Conservation (phyloP, 2,888 invertebrate species). For the Coenonympha glycerion region DNA sequence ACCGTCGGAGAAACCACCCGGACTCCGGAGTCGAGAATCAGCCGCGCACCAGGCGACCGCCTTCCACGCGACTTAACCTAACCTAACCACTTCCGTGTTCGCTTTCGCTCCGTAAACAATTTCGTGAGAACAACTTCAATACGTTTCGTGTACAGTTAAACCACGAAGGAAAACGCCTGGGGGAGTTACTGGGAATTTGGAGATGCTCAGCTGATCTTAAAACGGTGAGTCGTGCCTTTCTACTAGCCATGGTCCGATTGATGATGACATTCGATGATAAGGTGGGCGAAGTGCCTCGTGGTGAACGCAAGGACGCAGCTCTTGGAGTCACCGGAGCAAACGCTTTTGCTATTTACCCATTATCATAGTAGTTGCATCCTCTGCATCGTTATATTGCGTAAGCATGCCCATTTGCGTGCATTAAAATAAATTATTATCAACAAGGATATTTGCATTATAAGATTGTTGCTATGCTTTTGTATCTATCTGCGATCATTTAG, state of each 20-base stretch:
- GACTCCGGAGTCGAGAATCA: constrained; percentile 63
- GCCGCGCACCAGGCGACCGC: constrained; percentile 64
- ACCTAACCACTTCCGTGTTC: constrained; percentile 51
- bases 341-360: constrained; percentile 33
- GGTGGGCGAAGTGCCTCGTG: constrained; percentile 48
- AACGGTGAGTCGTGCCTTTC: constrained; percentile 66
- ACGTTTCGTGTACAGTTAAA: constrained; percentile 42
- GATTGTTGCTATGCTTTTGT: constrained; percentile 15
- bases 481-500: constrained; percentile 5
- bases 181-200: constrained; percentile 26
- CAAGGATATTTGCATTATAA: constrained; percentile 23
- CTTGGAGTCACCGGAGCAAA: constrained; percentile 31
- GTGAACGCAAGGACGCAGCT: constrained; percentile 69
- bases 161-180: background rate
- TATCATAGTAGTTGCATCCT: constrained; percentile 28
- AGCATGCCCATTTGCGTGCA: constrained; percentile 25
- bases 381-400: constrained; percentile 29
- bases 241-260: constrained; percentile 46
- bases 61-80: constrained; percentile 38
- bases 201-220: constrained; percentile 42
- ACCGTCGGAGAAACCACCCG: constrained; percentile 59
- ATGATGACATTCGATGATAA: constrained; percentile 68
- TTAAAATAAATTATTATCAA: constrained; percentile 26
- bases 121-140: constrained; percentile 51
- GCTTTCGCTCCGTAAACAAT: constrained; percentile 68